A percentile compares a stretch with the other conserved stretches of the same genome.
These are phyloP conservation scores for Melieria omissa DNA, from an alignment of 2,888 invertebrate genomes.

Conservation along the genomic window DNA sequence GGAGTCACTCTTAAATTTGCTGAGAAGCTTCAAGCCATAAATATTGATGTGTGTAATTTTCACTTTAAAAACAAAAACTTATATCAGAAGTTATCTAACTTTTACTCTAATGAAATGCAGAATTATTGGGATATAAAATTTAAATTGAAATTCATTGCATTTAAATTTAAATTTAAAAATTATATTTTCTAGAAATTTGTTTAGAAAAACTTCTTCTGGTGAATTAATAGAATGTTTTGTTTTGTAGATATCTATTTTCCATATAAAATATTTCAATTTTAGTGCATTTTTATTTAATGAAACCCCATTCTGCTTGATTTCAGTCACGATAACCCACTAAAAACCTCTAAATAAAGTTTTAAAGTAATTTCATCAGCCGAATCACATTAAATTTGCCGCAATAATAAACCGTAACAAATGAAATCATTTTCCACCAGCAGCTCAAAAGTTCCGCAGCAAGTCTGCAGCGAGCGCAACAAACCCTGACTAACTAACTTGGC, in stretches of 20 bases:
- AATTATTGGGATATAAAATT: too few relatives aligned
- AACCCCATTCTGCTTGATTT: constrained; percentile 13
- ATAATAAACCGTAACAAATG: constrained; percentile 39
- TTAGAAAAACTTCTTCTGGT: too few relatives aligned
- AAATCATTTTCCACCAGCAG: constrained; percentile 30
- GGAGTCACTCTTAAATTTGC: too few relatives aligned
- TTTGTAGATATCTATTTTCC: not conserved
- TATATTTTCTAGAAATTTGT: not conserved
- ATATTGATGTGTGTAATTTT: too few relatives aligned
- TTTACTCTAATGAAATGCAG: too few relatives aligned
- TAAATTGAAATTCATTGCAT: too few relatives aligned
- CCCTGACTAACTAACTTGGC: not conserved
- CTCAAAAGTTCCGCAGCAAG: constrained; percentile 5
- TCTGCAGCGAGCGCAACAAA: not conserved
- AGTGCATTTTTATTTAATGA: not conserved
- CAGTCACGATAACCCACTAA: not conserved
- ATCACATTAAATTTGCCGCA: constrained; percentile 20
- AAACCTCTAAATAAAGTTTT: not conserved
- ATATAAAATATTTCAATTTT: not conserved
- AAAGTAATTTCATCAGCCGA: not conserved
- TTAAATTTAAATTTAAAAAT: too few relatives aligned
- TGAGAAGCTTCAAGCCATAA: too few relatives aligned
- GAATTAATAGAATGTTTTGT: not conserved
- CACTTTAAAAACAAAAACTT: too few relatives aligned
- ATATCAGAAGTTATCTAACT: too few relatives aligned